A percentile compares a stretch with the other conserved stretches of the same genome.
phyloP scores from a whole-genome alignment of 2,113 vertebrate species.

The Jaculus jaculus region DNA sequence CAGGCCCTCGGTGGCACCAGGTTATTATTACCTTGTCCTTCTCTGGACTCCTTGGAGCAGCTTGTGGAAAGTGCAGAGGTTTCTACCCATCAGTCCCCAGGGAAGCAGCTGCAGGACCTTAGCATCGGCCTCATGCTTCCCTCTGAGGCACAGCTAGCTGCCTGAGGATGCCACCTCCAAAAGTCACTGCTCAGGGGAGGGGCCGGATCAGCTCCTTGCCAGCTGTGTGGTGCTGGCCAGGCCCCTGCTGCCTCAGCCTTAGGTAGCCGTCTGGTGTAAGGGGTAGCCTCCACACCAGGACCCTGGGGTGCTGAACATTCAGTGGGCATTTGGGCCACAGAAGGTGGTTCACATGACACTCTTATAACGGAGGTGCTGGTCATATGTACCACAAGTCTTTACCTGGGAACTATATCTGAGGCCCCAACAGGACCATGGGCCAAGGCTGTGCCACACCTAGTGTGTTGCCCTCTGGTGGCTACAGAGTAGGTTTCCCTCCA shows the following conservation, averaged over 20 bases:
- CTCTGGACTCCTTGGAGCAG: not conserved
- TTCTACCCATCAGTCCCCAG: accelerated
- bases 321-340: not conserved
- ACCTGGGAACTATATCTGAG: not conserved
- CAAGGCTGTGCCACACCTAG: not conserved
- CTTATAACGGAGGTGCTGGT: not conserved
- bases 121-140: not conserved
- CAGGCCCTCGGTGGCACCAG: not conserved
- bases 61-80: not conserved
- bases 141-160: not conserved
- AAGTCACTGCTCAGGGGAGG: not conserved
- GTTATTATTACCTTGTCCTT: not conserved
- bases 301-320: not conserved
- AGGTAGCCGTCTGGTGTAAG: not conserved
- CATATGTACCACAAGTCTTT: accelerated
- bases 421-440: too few species aligned
- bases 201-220: not conserved
- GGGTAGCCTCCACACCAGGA: not conserved
- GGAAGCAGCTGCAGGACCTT: not conserved
- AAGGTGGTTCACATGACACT: accelerated
- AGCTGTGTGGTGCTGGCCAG: not conserved
- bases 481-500: too few species aligned
- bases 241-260: not conserved
- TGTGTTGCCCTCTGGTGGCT: not conserved
- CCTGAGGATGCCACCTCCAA: not conserved